A percentile compares a stretch with the other conserved stretches of the same genome.
These are phyloP conservation scores for Caenorhabditis inopinata DNA, from an alignment of 1,140 invertebrate species.

Conservation along the genomic window DNA sequence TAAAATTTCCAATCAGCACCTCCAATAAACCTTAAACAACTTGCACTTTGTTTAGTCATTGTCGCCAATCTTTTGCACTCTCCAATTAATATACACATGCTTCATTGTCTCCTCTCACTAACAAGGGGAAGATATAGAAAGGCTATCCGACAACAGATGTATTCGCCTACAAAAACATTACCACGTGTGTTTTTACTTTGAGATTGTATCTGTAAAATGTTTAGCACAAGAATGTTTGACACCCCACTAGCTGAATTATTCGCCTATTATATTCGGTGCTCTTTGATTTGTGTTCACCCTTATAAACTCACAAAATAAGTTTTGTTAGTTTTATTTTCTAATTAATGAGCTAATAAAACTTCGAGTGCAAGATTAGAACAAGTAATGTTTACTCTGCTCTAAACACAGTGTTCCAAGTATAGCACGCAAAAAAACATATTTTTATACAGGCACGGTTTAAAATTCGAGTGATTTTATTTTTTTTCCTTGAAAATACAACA, in stretches of 20 bases:
- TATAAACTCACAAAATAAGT: slow-evolving; percentile 5
- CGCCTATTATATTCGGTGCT: neutral
- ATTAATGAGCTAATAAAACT: neutral
- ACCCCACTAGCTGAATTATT: slow-evolving; percentile 6
- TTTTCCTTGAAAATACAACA: neutral
- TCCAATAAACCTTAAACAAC: too few relatives aligned
- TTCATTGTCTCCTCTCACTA: neutral
- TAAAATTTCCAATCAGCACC: too few relatives aligned
- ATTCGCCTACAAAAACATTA: neutral
- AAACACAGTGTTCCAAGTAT: too few relatives aligned
- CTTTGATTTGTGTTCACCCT: neutral
- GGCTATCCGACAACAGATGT: neutral
- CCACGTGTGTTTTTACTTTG: neutral
- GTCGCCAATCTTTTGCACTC: neutral
- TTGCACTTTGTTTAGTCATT: too few relatives aligned
- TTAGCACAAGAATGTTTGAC: neutral
- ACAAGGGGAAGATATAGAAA: neutral
- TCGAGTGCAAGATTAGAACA: too few relatives aligned
- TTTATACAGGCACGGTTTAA: too few relatives aligned
- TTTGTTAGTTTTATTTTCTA: too few relatives aligned
- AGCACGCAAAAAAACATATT: too few relatives aligned
- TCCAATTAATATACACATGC: neutral
- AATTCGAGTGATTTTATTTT: too few relatives aligned
- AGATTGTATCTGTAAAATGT: neutral
- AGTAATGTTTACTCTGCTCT: too few relatives aligned